A percentile compares a stretch with the other conserved stretches of the same genome.
Evolutionary conservation across 2,888 invertebrate species (phyloP).

Genomic region (Philopedon plagiatum): DNA sequence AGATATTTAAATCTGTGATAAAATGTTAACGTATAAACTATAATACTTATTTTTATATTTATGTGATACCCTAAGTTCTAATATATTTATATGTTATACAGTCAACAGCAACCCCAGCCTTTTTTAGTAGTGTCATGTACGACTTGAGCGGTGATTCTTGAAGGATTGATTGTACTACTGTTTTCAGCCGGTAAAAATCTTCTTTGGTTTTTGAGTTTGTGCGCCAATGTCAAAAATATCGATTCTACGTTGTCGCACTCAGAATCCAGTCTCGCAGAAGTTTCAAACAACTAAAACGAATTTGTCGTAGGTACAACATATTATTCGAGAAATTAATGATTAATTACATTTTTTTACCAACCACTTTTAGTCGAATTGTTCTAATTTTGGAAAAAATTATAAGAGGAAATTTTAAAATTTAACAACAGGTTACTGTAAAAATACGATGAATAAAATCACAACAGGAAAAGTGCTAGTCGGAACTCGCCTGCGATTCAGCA

Average conservation of each 20-base stretch:
- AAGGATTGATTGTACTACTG: not conserved
- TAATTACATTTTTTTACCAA: no score
- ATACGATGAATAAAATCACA: not conserved
- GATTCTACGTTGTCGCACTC: slow-evolving; percentile 84
- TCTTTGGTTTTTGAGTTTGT: slow-evolving; percentile 79
- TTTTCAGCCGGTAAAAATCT: slow-evolving; percentile 66
- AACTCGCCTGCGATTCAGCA: no score
- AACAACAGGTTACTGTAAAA: not conserved
- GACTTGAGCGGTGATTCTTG: slow-evolving; percentile 13
- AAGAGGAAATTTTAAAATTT: no score
- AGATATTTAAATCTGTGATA: no score
- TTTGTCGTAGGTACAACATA: not conserved
- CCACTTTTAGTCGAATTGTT: no score
- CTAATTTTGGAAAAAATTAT: no score
- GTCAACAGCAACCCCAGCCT: not conserved
- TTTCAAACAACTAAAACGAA: slow-evolving; percentile 79
- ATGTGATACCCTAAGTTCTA: not conserved
- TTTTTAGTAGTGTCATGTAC: slow-evolving; percentile 26
- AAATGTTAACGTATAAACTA: no score
- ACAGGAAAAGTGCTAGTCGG: not conserved
- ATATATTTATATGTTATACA: not conserved
- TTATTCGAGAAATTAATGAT: no score
- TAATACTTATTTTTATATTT: not conserved
- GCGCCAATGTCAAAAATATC: slow-evolving; percentile 86
- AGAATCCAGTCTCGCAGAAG: slow-evolving; percentile 82